A percentile compares a stretch with the other conserved stretches of the same genome.
These are phyloP conservation scores for Drosophila gaucha DNA, from an alignment of 2,888 invertebrate genomes.

Conservation along the genomic window DNA sequence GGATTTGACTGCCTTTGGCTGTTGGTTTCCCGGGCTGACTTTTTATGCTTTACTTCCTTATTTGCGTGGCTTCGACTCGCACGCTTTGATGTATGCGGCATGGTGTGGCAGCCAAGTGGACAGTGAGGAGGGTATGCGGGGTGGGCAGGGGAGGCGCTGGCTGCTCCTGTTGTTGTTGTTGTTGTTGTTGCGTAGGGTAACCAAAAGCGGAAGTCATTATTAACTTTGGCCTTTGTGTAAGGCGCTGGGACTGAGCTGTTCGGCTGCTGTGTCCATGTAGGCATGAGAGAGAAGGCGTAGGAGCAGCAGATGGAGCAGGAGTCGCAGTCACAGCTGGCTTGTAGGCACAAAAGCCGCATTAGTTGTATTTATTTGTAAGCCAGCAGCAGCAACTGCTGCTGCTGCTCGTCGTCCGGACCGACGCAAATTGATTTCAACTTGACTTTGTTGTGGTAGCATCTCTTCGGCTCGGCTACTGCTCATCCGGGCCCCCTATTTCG, in stretches of 20 bases:
- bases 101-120: constrained; percentile 66
- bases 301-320: neutral
- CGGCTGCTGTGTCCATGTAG: constrained; percentile 35
- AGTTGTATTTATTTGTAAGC: constrained; percentile 80
- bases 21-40: constrained; percentile 60
- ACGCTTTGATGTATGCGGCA: constrained; percentile 77
- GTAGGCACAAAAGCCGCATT: constrained; percentile 80
- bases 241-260: constrained; percentile 37
- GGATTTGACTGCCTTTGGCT: constrained; percentile 43
- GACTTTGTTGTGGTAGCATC: constrained; percentile 73
- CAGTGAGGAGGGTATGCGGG: constrained; percentile 25
- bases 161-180: constrained; percentile 18
- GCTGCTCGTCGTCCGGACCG: constrained; percentile 19
- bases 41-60: constrained; percentile 74
- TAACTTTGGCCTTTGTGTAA: constrained; percentile 73
- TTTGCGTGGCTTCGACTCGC: constrained; percentile 71
- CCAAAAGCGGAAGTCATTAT: constrained; percentile 79
- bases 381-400: constrained; percentile 65
- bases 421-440: constrained; percentile 80
- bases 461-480: constrained; percentile 13
- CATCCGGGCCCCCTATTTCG: constrained; percentile 36
- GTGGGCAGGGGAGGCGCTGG: constrained; percentile 7
- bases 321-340: constrained; percentile 70
- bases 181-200: constrained; percentile 72
- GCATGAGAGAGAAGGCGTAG: constrained; percentile 24